Base-by-base conservation (phyloP, 37 sponge, comb jelly and placozoan genomes). In the Spongilla lacustris region DNA sequence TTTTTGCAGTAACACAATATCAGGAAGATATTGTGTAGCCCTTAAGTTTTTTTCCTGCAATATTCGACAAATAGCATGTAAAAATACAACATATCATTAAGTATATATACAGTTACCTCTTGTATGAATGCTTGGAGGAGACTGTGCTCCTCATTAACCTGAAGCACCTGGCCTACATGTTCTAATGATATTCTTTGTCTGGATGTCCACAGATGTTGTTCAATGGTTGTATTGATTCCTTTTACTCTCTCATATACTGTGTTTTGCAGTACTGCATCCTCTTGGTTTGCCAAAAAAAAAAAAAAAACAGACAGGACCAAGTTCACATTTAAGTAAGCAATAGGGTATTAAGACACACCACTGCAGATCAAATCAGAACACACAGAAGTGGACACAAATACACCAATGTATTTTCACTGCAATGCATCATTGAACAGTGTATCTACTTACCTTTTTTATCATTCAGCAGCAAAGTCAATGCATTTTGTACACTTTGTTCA, bases 21-120 rank as follows among this genome's bases (percentile, higher is more conserved):
- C 86, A 9, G 95, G 92, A 21, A 94, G 89, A 68, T 89, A 91
- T 67, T 88, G 95, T 6, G 85, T 79, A n/a, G 92, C 91, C 69
- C 87, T 70, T 32, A 93, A 73, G 21, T 28, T 73, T 13, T 78
- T 73, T 49, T 89, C 86, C 81, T 79, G 36, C 31, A 77, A 0
- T n/a, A n/a, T n/a, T n/a, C n/a, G n/a, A n/a, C n/a, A n/a, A n/a
- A n/a, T 29, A 49, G 8, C 46, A 46, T 8, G 8, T 10, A 46
- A 46, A 9, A 38, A 37, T 33, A 68, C 34, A 3, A 37, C 4
- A 12, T 38, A 81, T 28, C n/a, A 38, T n/a, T 11, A 2, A 46
- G 22, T n/a, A 46, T 8, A n/a, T n/a, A 46, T 8, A 46, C 71
- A 69, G 10, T 11, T 27, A 69, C 71, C 25, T 69, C 28, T 75